A percentile compares a stretch with the other conserved stretches of the same genome.
These are phyloP conservation scores for Brachirus orientalis DNA, from an alignment of 2,113 vertebrate genomes.

Conservation along the genomic window DNA sequence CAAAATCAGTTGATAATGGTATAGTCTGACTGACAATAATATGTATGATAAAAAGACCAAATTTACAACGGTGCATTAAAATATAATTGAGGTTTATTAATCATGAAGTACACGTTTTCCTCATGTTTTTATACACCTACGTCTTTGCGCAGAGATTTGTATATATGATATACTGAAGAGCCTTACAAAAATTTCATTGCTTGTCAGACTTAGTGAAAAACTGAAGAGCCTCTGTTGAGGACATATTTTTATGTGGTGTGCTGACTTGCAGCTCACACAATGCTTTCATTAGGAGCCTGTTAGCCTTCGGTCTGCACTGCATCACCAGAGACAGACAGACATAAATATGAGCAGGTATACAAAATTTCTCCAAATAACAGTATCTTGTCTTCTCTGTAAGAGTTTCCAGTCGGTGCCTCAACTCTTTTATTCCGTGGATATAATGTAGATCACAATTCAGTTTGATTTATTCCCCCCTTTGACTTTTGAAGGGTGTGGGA, in stretches of 20 bases:
- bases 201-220: background rate
- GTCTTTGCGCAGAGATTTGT: background rate
- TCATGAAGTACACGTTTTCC: conserved; percentile 1
- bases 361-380: conserved; percentile 35
- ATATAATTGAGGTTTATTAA: background rate
- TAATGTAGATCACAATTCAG: conserved; percentile 13
- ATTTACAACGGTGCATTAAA: conserved; percentile 10
- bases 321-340: conserved; percentile 34
- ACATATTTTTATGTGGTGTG: conserved; percentile 9
- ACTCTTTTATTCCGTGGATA: background rate
- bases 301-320: conserved; percentile 36
- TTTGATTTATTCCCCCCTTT: conserved; percentile 33
- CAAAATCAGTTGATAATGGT: background rate
- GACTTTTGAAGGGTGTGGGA: conserved; percentile 37
- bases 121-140: background rate
- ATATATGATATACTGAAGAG: background rate
- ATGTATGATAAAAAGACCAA: too few relatives aligned
- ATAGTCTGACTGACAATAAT: too few relatives aligned
- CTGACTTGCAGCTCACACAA: conserved; percentile 28
- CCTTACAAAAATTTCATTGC: too few relatives aligned
- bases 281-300: conserved; percentile 53
- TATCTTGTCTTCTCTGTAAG: conserved; percentile 21
- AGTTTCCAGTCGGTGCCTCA: conserved; percentile 4
- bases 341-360: conserved; percentile 45
- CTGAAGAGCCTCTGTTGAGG: background rate